Evolutionary conservation across 2,113 vertebrate species (phyloP).

Genomic region (Salvelinus sp.): DNA sequence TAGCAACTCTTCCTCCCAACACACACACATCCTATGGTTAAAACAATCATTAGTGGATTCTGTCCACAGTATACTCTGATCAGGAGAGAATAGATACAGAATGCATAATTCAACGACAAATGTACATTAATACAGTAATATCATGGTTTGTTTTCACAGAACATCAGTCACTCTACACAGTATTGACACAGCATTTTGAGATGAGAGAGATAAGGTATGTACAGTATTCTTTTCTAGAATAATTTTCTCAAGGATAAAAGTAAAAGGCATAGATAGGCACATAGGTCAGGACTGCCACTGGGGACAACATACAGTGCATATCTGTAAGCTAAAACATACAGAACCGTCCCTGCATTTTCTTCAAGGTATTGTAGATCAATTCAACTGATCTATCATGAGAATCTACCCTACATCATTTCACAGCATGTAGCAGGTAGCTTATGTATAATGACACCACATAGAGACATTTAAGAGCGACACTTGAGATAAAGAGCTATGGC

Average conservation of each 20-base stretch:
- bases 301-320: constrained; percentile 3
- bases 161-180: not conserved
- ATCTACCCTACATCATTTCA: not conserved
- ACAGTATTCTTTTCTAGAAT: not conserved
- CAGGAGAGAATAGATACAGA: not conserved
- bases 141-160: not conserved
- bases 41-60: not conserved
- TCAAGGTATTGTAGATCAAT: constrained; percentile 37
- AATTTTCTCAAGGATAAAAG: not conserved
- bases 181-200: constrained; percentile 1
- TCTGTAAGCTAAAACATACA: constrained; percentile 3
- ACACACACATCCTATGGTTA: not conserved
- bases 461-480: not conserved
- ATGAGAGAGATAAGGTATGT: not conserved
- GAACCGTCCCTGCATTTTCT: constrained; percentile 14
- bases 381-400: constrained; percentile 31
- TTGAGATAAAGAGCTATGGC: not conserved
- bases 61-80: not conserved
- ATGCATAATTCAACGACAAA: not conserved
- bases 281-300: constrained; percentile 8
- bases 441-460: not conserved
- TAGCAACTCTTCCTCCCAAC: not conserved
- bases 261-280: constrained; percentile 10
- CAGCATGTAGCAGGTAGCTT: constrained; percentile 5
- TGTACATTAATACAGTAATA: not conserved